Evolutionary conservation across 2,888 invertebrate genomes (phyloP).

Genomic region (Drosophila conformis): DNA sequence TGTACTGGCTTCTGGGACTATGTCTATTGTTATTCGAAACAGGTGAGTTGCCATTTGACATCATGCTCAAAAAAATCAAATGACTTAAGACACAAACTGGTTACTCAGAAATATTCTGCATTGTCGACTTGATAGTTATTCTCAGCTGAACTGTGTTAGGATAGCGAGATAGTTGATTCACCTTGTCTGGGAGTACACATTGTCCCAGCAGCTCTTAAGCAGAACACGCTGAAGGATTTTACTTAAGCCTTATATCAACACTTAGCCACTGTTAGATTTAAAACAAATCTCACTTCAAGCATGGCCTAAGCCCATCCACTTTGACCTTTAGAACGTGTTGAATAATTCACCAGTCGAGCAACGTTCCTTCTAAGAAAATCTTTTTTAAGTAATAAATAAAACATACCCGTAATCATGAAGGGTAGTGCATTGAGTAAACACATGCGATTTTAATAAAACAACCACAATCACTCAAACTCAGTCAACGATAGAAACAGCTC

Average conservation of each 20-base stretch:
- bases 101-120: slow-evolving; percentile 11
- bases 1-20: slow-evolving; percentile 83
- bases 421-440: not conserved
- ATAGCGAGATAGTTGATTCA: slow-evolving; percentile 29
- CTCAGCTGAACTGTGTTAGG: not conserved
- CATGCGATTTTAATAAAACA: not conserved
- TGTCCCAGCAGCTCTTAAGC: slow-evolving; percentile 30
- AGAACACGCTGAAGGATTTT: not conserved
- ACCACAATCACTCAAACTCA: not conserved
- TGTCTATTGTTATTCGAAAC: slow-evolving; percentile 81
- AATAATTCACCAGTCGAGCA: not conserved
- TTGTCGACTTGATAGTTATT: not conserved
- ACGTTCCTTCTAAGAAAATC: not conserved
- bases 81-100: slow-evolving; percentile 46
- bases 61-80: slow-evolving; percentile 37
- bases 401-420: not conserved
- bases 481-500: not conserved
- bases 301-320: not conserved
- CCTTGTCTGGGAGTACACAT: slow-evolving; percentile 1
- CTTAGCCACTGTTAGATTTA: not conserved
- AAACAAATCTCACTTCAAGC: slow-evolving; percentile 1
- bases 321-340: not conserved
- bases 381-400: not conserved
- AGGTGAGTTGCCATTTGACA: slow-evolving; percentile 74
- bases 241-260: slow-evolving; percentile 22